Percentiles rank a stretch among this genome's conserved stretches.
Conservation (phyloP, 2,113 vertebrate species). For the Gyps fulvus region DNA sequence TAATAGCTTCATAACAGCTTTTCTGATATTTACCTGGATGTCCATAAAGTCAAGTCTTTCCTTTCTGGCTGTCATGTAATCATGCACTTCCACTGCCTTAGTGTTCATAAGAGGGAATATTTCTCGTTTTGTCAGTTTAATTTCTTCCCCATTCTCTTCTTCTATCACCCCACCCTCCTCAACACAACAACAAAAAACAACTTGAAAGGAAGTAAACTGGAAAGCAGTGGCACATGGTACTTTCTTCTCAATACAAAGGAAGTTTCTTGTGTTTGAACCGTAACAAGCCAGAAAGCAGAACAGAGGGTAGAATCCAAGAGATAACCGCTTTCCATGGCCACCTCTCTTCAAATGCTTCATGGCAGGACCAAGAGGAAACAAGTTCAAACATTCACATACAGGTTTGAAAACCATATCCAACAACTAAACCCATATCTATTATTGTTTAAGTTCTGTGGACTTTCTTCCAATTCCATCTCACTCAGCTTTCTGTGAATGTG, state of each 20-base stretch:
- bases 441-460: neutral
- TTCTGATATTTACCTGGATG: neutral
- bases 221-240: neutral
- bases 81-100: neutral
- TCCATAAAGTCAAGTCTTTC: neutral
- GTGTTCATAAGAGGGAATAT: neutral
- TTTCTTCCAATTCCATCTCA: neutral
- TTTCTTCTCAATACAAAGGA: neutral
- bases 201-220: neutral
- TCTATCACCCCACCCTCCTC: neutral
- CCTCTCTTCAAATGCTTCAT: neutral
- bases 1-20: neutral
- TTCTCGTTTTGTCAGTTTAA: neutral
- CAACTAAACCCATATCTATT: neutral
- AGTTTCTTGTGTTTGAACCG: neutral
- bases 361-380: neutral
- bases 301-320: neutral
- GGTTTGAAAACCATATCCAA: neutral
- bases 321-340: neutral
- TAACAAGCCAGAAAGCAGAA: neutral
- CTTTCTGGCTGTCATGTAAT: neutral
- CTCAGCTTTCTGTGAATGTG: neutral
- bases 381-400: neutral
- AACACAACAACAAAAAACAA: neutral
- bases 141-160: neutral